phyloP scores from a whole-genome alignment of 1,140 invertebrate genomes.

The Hylaeus volcanicus region DNA sequence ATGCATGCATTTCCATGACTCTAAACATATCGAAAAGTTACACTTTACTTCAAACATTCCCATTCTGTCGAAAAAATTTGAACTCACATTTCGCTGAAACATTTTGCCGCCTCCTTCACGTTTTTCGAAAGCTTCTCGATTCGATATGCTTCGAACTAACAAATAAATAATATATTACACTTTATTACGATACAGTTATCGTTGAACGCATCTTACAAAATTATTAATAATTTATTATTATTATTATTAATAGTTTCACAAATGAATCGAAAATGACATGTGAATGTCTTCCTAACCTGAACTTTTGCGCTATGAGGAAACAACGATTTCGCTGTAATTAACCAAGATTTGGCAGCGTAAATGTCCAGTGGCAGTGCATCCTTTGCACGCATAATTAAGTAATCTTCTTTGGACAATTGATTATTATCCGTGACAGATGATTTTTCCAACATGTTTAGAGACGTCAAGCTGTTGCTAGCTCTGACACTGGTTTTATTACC shows the following conservation, averaged over 20 bases:
- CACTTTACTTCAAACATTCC: neutral
- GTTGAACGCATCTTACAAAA: neutral
- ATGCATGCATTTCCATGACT: conserved; percentile 13
- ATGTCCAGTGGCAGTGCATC: conserved; percentile 86
- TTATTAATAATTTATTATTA: neutral
- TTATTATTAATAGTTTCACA: neutral
- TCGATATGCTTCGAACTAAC: conserved; percentile 88
- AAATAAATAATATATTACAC: neutral
- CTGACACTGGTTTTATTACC: too few relatives aligned
- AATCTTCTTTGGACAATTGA: conserved; percentile 86
- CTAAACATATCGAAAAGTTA: neutral
- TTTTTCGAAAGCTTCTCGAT: conserved; percentile 90
- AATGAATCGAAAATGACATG: neutral
- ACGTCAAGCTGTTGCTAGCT: too few relatives aligned
- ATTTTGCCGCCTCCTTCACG: conserved; percentile 90
- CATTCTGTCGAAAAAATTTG: neutral
- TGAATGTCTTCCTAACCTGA: conserved; percentile 82
- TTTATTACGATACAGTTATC: neutral
- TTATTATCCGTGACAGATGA: conserved; percentile 64
- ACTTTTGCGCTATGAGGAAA: conserved; percentile 92
- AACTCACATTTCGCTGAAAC: conserved; percentile 86
- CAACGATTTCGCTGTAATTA: conserved; percentile 93
- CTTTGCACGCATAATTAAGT: conserved; percentile 89
- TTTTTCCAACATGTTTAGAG: conserved; percentile 72
- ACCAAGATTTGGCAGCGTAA: conserved; percentile 92